Conservation (phyloP, 2,888 invertebrate genomes). For the Conus canariensis region DNA sequence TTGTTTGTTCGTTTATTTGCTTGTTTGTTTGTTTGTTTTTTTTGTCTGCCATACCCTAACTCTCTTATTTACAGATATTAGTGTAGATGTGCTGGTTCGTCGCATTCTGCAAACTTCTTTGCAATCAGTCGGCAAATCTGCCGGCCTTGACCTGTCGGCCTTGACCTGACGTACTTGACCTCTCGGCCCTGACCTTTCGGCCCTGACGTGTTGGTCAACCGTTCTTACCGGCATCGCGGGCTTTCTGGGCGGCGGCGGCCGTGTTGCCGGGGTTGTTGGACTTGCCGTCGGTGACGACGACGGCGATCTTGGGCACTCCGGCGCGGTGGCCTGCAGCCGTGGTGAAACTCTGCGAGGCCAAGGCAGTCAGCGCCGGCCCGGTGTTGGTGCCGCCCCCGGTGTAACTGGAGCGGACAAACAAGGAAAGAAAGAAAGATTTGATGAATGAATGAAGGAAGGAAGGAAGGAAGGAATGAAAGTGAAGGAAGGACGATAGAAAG, state of each 20-base stretch:
- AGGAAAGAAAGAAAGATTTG: neutral
- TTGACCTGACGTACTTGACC: too few relatives aligned
- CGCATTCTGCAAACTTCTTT: too few relatives aligned
- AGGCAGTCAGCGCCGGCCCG: slow-evolving; percentile 60
- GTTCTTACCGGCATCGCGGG: slow-evolving; percentile 53
- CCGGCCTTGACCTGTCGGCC: too few relatives aligned
- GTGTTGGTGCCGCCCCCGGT: slow-evolving; percentile 63
- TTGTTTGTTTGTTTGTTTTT: too few relatives aligned
- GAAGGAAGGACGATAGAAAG: neutral
- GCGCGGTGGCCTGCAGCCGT: slow-evolving; percentile 60
- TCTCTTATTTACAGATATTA: neutral
- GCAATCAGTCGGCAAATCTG: too few relatives aligned
- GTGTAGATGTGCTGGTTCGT: neutral
- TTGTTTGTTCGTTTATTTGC: too few relatives aligned
- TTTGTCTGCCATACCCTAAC: too few relatives aligned
- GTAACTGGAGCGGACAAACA: slow-evolving; percentile 48
- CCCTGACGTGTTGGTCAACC: neutral
- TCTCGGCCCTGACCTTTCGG: too few relatives aligned
- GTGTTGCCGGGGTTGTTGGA: slow-evolving; percentile 60
- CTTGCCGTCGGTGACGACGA: slow-evolving; percentile 68
- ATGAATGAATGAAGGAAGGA: neutral
- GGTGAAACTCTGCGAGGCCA: slow-evolving; percentile 60
- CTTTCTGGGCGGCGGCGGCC: slow-evolving; percentile 58
- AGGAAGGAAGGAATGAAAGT: neutral
- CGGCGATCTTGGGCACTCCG: slow-evolving; percentile 65